Conservation (phyloP, 2,113 vertebrate species). For the Vireo altiloquus region DNA sequence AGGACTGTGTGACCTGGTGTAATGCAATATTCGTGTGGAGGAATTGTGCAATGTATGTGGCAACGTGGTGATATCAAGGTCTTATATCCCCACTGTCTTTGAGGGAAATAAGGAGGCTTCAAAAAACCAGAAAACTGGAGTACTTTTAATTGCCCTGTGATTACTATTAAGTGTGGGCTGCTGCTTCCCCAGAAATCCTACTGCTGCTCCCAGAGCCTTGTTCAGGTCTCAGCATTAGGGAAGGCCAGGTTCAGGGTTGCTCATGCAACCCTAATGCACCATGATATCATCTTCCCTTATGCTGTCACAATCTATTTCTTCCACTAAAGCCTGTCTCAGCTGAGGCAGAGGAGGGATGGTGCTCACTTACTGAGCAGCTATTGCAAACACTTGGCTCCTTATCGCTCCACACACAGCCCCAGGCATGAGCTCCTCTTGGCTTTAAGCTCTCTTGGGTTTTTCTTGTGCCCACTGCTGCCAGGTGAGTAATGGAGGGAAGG, state of each 20-base stretch:
- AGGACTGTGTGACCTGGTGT: not conserved
- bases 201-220: not conserved
- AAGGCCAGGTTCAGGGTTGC: not conserved
- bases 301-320: not conserved
- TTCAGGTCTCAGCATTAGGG: not conserved
- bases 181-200: not conserved
- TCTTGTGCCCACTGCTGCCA: not conserved
- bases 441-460: not conserved
- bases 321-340: not conserved
- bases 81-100: not conserved
- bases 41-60: not conserved
- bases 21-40: not conserved
- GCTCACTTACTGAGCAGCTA: not conserved
- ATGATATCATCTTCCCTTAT: not conserved
- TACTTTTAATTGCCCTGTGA: not conserved
- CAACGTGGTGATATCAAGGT: not conserved
- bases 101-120: not conserved
- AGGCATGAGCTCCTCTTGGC: not conserved
- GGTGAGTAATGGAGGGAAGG: not conserved
- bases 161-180: not conserved
- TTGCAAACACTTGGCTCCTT: not conserved
- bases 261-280: not conserved
- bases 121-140: not conserved
- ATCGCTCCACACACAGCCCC: not conserved
- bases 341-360: not conserved